These are phyloP conservation scores for Alsophila aescularia DNA, from an alignment of 2,888 invertebrate species.

Conservation along the genomic window DNA sequence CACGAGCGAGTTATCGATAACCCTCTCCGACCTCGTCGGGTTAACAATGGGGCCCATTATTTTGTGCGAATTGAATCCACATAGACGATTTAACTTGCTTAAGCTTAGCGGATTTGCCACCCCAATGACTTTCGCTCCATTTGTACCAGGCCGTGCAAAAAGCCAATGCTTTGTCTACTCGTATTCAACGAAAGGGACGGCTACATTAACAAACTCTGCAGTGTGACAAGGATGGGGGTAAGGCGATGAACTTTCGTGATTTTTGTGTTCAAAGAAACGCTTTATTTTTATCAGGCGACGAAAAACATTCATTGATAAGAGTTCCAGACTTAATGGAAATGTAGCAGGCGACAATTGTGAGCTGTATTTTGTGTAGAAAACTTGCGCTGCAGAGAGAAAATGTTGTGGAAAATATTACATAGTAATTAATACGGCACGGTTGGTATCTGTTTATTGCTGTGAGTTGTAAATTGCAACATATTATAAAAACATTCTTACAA, in stretches of 20 bases:
- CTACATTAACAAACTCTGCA: neutral
- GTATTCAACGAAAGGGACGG: constrained; percentile 39
- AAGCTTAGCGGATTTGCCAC: constrained; percentile 56
- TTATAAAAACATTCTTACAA: no score
- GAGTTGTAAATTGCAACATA: no score
- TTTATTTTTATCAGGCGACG: constrained; percentile 13
- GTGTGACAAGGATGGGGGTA: constrained; percentile 3
- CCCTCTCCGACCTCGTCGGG: constrained; percentile 28
- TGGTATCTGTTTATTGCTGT: no score
- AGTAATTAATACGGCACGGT: no score
- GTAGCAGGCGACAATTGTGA: neutral
- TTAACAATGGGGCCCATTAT: constrained; percentile 64
- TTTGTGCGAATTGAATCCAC: constrained; percentile 64
- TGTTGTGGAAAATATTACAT: no score
- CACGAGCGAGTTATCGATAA: constrained; percentile 17
- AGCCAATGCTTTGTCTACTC: constrained; percentile 48
- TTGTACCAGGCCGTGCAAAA: constrained; percentile 48
- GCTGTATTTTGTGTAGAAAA: neutral
- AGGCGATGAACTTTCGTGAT: constrained; percentile 9
- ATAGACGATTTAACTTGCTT: constrained; percentile 68
- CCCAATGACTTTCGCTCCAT: constrained; percentile 44
- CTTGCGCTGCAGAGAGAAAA: no score
- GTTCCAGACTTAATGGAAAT: neutral
- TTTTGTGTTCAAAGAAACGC: constrained; percentile 3
- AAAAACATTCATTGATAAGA: constrained; percentile 6